Base-by-base conservation (phyloP, 2,888 invertebrate genomes). In the Dryadula phaetusa region DNA sequence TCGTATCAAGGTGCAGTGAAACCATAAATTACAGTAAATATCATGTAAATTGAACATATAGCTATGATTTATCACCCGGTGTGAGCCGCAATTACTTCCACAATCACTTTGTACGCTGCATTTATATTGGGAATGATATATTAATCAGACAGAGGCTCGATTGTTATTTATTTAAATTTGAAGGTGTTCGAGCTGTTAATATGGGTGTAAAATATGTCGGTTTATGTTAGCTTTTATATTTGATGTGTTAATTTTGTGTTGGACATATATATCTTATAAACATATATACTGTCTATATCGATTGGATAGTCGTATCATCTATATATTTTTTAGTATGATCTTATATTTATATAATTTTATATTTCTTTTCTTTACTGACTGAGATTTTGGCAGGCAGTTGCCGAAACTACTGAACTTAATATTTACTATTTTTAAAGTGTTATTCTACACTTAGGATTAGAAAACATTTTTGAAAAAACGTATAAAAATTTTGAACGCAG, bases 81-180 rank as follows among this genome's bases (percentile, higher is more conserved):
- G 44, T 60, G 60, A 44, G 60, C 60, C 44, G 60, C 60, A 60
- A 60, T 60, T 46, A 60, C 46, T 60, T 46, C 60, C 44, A 60
- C 60, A 60, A 44, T 46, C 60, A 60, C 60, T 60, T 60, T 60
- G 60, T 46, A 20, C 18, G 32, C 60, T n/a, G 18, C 60, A 60
- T 60, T 60, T 44, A 37, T 56, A 60, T 60, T 60, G 60, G 60
- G 60, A 60, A 32, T 60, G 60, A 60, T 60, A 60, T 60, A 60
- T 60, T 60, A 60, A 60, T 60, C 32, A 46, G 60, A 60, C 46
- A 7, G 18, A 60, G 60, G 44, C 44, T 18, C 44, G 60, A 60
- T 60, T 60, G 60, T 60, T 60, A 60, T 60, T 60, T 60, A 60
- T 60, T 60, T 60, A 60, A 56, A 56, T 54, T 54, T 54, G 56